Evolutionary conservation across 2,797 vertebrate species (phyloP), one percentile per base, ranked within the genome.

Genomic region (Sebastes vulpes): DNA sequence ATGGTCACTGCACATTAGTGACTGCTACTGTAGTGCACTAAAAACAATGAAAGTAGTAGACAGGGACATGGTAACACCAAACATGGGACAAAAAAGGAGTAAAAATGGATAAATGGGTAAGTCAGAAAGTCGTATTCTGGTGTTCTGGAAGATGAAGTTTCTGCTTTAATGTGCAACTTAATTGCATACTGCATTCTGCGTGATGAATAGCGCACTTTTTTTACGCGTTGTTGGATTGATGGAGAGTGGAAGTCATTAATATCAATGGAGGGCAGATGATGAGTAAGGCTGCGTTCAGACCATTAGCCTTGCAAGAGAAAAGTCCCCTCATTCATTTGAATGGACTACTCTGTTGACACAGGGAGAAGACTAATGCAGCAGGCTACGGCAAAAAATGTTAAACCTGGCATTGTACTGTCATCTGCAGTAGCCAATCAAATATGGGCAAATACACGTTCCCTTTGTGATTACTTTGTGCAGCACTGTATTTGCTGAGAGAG

Each of bases 251-350:
- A 25, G 57, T 77, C 26, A 56, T 48, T 64, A 2, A 56, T 69
- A 48, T 56, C 20, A 64, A 2, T 48, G 26, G 50, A 48, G 42
- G 26, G 25, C 18, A 76, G 60, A 42, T 42, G 21, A 68, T 68
- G 26, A 12, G 9, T 28, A n/a, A 54, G 46, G 32, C 25, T 29
- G 4, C 1, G 3, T 16, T 31, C 25, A 32, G 14, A 70, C 32
- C 66, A 56, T 56, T 69, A 69, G 75, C 50, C 9, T 38, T 38
- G 64, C 42, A 16, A 35, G 56, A 60, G 38, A 66, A 52, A 59
- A 9, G 6, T 11, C 23, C 11, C 26, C 11, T 59, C 16, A 66
- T 59, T 67, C 18, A 38, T 20, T 50, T 66, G 10, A 59, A 58
- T 20, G 12, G 4, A 5, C 4, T 18, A 26, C 4, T 48, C 9